These are phyloP conservation scores for Leucophenga varia DNA, from an alignment of 1,140 invertebrate genomes.

Conservation along the genomic window DNA sequence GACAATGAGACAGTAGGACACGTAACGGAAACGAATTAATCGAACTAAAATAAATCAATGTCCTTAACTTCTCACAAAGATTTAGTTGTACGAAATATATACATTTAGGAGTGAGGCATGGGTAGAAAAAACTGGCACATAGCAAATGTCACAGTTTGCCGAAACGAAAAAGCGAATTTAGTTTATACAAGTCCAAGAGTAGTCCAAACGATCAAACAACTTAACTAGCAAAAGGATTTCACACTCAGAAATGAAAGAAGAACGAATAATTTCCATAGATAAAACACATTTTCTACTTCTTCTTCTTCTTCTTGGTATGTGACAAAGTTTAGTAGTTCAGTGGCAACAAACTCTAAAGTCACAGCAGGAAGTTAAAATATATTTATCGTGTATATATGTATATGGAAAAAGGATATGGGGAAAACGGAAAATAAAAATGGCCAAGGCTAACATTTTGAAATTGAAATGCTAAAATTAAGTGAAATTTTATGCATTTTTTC, in stretches of 20 bases:
- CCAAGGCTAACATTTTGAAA: conserved; percentile 22
- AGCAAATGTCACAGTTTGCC: neutral
- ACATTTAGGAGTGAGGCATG: neutral
- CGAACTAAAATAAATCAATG: conserved; percentile 56
- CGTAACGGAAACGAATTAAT: conserved; percentile 48
- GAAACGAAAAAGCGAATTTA: conserved; percentile 20
- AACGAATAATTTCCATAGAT: conserved; percentile 19
- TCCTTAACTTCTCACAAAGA: conserved; percentile 46
- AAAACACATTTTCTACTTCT: conserved; percentile 6
- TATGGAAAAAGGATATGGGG: neutral
- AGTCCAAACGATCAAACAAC: neutral
- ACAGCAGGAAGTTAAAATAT: conserved; percentile 13
- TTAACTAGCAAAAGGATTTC: neutral
- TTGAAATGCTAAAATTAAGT: conserved; percentile 48
- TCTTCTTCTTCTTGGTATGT: conserved; percentile 14
- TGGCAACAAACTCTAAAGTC: conserved; percentile 38
- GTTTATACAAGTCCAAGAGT: conserved; percentile 17
- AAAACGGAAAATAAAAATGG: neutral
- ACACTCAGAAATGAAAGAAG: neutral
- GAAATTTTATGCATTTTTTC: conserved; percentile 54
- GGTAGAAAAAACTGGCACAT: neutral
- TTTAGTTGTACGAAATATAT: conserved; percentile 23
- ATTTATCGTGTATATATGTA: neutral
- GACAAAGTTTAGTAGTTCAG: conserved; percentile 42
- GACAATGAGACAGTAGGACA: conserved; percentile 1